These are phyloP conservation scores for Campoletis sonorensis DNA, from an alignment of 1,140 invertebrate species.

Conservation along the genomic window DNA sequence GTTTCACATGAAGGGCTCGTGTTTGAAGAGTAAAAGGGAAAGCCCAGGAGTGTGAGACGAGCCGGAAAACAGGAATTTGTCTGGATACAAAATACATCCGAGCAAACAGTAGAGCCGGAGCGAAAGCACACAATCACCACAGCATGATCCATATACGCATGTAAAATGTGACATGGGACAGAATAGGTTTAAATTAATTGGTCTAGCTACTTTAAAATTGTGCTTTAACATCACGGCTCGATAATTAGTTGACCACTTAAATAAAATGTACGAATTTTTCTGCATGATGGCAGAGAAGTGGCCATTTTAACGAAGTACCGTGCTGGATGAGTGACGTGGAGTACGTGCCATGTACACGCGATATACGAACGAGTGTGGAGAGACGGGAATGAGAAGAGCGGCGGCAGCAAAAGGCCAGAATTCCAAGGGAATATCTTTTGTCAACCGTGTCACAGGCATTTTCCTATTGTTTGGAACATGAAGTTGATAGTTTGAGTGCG, in stretches of 20 bases:
- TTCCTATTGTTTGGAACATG: neutral
- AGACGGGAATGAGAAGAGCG: neutral
- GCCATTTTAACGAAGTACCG: neutral
- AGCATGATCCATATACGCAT: neutral
- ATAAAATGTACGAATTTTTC: neutral
- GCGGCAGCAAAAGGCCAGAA: neutral
- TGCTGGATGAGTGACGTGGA: neutral
- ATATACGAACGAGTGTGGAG: neutral
- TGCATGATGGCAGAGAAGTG: constrained; percentile 28
- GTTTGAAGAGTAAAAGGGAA: constrained; percentile 24
- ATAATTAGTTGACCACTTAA: neutral
- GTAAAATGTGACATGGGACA: neutral
- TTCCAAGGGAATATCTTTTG: neutral
- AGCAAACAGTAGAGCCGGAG: neutral
- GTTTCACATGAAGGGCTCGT: constrained; percentile 8
- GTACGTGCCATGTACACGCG: neutral
- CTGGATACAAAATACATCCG: neutral
- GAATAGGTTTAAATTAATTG: constrained; percentile 11
- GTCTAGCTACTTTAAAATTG: neutral
- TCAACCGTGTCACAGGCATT: neutral
- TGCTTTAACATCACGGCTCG: neutral
- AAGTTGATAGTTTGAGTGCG: no score
- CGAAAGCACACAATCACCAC: neutral
- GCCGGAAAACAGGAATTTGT: constrained; percentile 20
- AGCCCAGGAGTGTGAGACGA: constrained; percentile 1